Percentiles rank a stretch among this genome's conserved stretches.
phyloP scores from a whole-genome alignment of 2,888 invertebrate genomes.

The Spicauda simplicius region DNA sequence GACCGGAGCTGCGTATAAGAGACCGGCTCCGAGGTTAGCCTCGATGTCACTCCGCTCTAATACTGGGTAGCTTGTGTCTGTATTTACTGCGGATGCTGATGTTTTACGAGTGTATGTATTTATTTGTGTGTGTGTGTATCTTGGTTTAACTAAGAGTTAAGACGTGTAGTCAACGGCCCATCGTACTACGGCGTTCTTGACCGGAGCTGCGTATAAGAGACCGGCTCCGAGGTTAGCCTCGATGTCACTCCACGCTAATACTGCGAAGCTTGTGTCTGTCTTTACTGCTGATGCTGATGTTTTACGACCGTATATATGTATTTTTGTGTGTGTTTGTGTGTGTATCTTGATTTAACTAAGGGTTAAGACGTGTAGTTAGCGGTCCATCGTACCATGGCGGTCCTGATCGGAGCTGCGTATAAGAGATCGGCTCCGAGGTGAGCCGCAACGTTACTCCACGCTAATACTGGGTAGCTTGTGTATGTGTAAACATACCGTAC shows the following conservation, averaged over 20 bases:
- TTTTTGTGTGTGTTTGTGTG: no score
- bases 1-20: slow-evolving; percentile 47
- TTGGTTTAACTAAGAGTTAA: no score
- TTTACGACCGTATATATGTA: no score
- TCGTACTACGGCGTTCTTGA: slow-evolving; percentile 38
- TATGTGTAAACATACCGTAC: background rate
- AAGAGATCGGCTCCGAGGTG: slow-evolving; percentile 42
- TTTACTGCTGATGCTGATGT: background rate
- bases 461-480: background rate
- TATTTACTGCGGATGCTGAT: background rate
- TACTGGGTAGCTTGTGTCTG: background rate
- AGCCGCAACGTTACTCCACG: slow-evolving; percentile 34
- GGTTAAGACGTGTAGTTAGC: no score
- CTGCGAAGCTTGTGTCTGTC: background rate
- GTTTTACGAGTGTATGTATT: no score
- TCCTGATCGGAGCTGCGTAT: slow-evolving; percentile 46
- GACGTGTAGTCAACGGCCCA: no score
- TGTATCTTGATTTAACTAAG: no score
- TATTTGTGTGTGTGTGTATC: no score
- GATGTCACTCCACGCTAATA: slow-evolving; percentile 32
- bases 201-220: slow-evolving; percentile 46
- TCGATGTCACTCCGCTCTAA: slow-evolving; percentile 32
- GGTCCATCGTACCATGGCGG: slow-evolving; percentile 14
- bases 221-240: slow-evolving; percentile 37
- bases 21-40: slow-evolving; percentile 38